Conservation (phyloP, 2,888 invertebrate genomes). For the Polydrusus tereticollis region DNA sequence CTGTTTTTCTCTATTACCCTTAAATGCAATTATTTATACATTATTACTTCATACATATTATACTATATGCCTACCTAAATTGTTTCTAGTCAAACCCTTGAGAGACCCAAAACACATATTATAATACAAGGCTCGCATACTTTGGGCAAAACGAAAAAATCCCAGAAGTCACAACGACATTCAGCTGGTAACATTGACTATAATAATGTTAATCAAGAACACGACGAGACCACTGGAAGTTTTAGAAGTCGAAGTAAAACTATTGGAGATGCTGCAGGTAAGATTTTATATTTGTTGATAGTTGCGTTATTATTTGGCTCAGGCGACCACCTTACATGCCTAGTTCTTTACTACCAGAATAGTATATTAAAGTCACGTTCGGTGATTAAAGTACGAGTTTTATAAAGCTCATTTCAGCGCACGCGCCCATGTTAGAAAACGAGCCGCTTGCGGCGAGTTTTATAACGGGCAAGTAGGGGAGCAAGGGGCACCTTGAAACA, state of each 20-base stretch:
- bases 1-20: too few species aligned
- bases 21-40: too few species aligned
- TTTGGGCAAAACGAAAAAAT: constrained; percentile 83
- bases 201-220: constrained; percentile 84
- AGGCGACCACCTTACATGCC: too few species aligned
- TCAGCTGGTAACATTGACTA: constrained; percentile 89
- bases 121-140: constrained; percentile 75
- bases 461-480: too few species aligned
- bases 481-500: too few species aligned
- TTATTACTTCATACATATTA: too few species aligned
- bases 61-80: constrained; percentile 4
- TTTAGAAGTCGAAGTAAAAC: constrained; percentile 92
- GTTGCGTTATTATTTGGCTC: background rate
- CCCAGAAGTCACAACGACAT: constrained; percentile 81
- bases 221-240: constrained; percentile 72
- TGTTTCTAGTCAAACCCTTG: constrained; percentile 71
- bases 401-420: too few species aligned
- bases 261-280: constrained; percentile 87
- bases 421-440: too few species aligned
- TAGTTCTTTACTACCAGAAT: too few species aligned
- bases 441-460: too few species aligned
- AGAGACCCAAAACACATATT: constrained; percentile 67
- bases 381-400: too few species aligned
- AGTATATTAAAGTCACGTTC: too few species aligned
- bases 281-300: background rate